These are phyloP conservation scores for Elysia crispata DNA, from an alignment of 2,888 invertebrate genomes.

Conservation along the genomic window DNA sequence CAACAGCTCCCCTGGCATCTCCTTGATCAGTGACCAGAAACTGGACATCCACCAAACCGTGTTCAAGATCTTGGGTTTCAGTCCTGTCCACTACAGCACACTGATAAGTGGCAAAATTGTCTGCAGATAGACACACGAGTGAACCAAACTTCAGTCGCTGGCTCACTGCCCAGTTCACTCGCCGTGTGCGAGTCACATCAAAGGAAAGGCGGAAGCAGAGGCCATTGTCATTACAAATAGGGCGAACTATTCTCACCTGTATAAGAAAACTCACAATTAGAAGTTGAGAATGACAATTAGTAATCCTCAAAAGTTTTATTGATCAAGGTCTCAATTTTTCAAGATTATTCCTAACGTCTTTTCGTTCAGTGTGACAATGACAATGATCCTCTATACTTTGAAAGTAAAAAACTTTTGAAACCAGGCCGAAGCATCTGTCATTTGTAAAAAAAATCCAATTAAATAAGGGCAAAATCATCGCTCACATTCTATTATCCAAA, in stretches of 20 bases:
- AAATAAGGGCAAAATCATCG: no score
- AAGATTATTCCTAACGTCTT: no score
- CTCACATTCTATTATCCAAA: no score
- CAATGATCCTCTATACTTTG: no score
- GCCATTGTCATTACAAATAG: slow-evolving; percentile 56
- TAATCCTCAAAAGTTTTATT: not conserved
- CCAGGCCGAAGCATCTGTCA: no score
- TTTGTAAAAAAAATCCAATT: no score
- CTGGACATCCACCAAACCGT: slow-evolving; percentile 64
- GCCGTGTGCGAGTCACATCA: slow-evolving; percentile 42
- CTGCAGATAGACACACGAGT: slow-evolving; percentile 84
- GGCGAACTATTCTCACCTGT: slow-evolving; percentile 59
- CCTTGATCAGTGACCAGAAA: slow-evolving; percentile 54
- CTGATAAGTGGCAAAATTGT: slow-evolving; percentile 84
- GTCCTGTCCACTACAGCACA: slow-evolving; percentile 82
- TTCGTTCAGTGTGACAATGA: not conserved
- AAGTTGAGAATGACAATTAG: no score
- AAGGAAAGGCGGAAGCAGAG: slow-evolving; percentile 59
- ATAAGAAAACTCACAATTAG: not conserved
- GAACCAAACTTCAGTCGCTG: slow-evolving; percentile 86
- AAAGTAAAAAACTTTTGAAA: no score
- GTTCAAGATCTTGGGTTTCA: slow-evolving; percentile 58
- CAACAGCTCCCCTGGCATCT: slow-evolving; percentile 2
- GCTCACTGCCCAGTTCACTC: slow-evolving; percentile 77
- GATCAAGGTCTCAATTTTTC: no score